These are phyloP conservation scores for Acinonyx jubatus DNA, from an alignment of 2,113 vertebrate species.

Conservation along the genomic window DNA sequence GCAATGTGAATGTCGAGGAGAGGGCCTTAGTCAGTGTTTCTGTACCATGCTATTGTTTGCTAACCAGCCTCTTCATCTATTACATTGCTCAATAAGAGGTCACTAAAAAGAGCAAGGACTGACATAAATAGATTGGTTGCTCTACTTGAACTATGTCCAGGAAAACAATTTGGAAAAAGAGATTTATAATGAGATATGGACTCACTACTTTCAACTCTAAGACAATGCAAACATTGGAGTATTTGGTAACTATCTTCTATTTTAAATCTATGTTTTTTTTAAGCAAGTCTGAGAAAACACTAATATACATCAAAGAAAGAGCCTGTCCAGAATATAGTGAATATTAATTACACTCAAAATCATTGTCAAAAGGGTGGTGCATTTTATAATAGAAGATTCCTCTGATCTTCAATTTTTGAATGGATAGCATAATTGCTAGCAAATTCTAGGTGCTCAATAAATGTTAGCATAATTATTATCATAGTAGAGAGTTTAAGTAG, in stretches of 20 bases:
- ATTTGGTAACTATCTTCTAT: background rate
- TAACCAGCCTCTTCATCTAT: constrained; percentile 36
- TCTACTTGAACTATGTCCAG: constrained; percentile 66
- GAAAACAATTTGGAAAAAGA: constrained; percentile 66
- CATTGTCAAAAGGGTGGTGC: background rate
- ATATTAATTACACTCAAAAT: background rate
- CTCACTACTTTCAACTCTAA: constrained; percentile 44
- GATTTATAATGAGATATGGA: constrained; percentile 56
- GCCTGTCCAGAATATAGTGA: background rate
- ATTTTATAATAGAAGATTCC: background rate
- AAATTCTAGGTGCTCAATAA: background rate
- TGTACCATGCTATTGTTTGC: background rate
- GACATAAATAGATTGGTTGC: constrained; percentile 64
- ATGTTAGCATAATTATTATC: background rate
- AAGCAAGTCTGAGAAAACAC: background rate
- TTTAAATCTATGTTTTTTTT: constrained; percentile 43
- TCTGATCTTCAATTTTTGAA: background rate
- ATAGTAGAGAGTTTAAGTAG: background rate
- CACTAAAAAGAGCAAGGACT: constrained; percentile 51
- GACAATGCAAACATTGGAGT: constrained; percentile 49
- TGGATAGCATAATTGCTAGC: background rate
- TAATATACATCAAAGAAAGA: background rate
- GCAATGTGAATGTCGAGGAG: background rate
- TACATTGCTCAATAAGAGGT: constrained; percentile 57
- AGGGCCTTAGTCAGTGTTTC: background rate